These are phyloP conservation scores for Heterotis niloticus DNA, from an alignment of 2,113 vertebrate genomes.

Conservation along the genomic window DNA sequence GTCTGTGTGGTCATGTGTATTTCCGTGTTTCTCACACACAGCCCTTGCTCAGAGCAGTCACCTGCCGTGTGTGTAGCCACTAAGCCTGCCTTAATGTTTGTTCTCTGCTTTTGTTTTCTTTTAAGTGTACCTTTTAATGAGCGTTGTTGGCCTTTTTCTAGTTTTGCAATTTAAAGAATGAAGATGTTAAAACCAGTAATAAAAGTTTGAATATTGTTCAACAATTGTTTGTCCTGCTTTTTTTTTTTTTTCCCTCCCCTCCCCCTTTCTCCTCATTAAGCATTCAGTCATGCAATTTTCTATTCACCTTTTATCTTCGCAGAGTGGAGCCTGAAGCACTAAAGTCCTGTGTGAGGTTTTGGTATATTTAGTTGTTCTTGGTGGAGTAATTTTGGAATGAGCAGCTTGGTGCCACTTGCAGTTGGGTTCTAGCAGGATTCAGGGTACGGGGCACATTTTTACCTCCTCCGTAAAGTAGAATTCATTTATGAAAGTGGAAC, in stretches of 20 bases:
- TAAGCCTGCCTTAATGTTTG: slow-evolving; percentile 43
- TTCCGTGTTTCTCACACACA: not conserved
- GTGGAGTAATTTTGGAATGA: no score
- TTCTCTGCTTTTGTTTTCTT: slow-evolving; percentile 38
- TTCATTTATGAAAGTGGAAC: no score
- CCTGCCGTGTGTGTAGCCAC: slow-evolving; percentile 37
- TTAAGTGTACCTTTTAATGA: slow-evolving; percentile 27
- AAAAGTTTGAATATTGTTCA: slow-evolving; percentile 65
- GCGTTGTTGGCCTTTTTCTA: slow-evolving; percentile 39
- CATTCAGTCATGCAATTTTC: not conserved
- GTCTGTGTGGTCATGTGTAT: slow-evolving; percentile 25
- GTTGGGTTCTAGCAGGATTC: no score
- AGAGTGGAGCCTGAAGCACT: no score
- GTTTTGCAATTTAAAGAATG: slow-evolving; percentile 55
- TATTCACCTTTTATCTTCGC: no score
- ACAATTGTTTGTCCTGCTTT: slow-evolving; percentile 25
- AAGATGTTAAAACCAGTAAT: slow-evolving; percentile 55
- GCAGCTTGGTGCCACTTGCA: no score
- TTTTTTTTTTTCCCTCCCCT: not conserved
- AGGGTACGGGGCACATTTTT: no score
- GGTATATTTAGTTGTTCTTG: no score
- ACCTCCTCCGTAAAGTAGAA: no score
- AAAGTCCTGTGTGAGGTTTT: no score
- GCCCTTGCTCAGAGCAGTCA: slow-evolving; percentile 15
- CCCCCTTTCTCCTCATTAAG: slow-evolving; percentile 16